Conservation (phyloP, 2,888 invertebrate genomes). For the Drosophila nr. fundita region DNA sequence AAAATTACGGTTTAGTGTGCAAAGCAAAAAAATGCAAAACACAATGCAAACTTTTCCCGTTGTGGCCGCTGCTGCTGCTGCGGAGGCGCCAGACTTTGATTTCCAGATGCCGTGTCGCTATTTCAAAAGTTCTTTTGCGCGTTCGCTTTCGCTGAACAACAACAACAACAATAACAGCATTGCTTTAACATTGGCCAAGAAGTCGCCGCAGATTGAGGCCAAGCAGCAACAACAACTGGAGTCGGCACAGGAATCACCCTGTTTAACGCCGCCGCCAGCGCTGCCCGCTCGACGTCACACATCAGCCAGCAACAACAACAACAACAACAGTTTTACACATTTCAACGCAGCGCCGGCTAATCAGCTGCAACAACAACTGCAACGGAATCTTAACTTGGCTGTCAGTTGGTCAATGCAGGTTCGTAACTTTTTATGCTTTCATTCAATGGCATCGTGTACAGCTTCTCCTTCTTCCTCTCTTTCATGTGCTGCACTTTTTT, state of each 20-base stretch:
- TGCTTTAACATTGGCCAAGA: constrained; percentile 59
- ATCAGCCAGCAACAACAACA: constrained; percentile 49
- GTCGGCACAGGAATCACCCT: constrained; percentile 36
- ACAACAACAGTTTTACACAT: constrained; percentile 56
- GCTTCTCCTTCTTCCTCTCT: background rate
- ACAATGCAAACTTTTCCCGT: constrained; percentile 53
- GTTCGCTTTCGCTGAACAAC: constrained; percentile 85
- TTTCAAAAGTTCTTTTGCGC: constrained; percentile 87
- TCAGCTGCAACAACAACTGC: constrained; percentile 53
- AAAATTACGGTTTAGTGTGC: constrained; percentile 36
- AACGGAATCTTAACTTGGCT: constrained; percentile 58
- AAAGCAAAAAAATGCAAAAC: constrained; percentile 42
- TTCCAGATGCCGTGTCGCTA: constrained; percentile 85
- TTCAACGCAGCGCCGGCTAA: constrained; percentile 56
- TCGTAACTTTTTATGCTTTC: constrained; percentile 37
- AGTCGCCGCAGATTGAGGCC: constrained; percentile 63
- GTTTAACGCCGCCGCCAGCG: constrained; percentile 74
- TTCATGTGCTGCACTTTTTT: constrained; percentile 14
- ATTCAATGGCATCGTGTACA: constrained; percentile 30
- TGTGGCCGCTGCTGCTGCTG: constrained; percentile 44
- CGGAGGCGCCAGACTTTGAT: constrained; percentile 82
- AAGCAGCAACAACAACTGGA: constrained; percentile 38
- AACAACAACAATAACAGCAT: constrained; percentile 61
- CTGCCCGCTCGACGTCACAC: constrained; percentile 76
- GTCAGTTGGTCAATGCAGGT: constrained; percentile 65